A percentile compares a stretch with the other conserved stretches of the same genome.
These are phyloP conservation scores for Nomada fabriciana DNA, from an alignment of 2,888 invertebrate species.

Conservation along the genomic window DNA sequence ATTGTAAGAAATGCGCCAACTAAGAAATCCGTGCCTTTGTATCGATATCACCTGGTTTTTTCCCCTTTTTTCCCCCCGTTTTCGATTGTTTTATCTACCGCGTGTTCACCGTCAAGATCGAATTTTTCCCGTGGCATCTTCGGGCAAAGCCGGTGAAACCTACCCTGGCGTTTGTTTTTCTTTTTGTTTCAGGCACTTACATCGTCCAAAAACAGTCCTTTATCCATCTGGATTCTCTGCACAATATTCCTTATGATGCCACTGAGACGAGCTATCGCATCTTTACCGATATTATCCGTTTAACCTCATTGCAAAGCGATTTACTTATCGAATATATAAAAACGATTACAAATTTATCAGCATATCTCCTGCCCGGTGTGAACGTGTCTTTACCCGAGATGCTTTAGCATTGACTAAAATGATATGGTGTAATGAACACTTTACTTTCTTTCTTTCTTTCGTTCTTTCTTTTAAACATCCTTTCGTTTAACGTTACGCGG, in stretches of 20 bases:
- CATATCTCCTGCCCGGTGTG: conserved; percentile 73
- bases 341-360: conserved; percentile 74
- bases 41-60: not conserved
- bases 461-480: not conserved
- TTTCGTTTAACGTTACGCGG: not conserved
- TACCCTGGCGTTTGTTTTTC: conserved; percentile 77
- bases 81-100: conserved; percentile 18
- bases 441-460: not conserved
- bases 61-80: not conserved
- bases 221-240: conserved; percentile 80
- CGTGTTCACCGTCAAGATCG: conserved; percentile 33
- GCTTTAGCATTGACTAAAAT: conserved; percentile 77
- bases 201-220: conserved; percentile 81
- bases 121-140: conserved; percentile 53
- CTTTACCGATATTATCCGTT: conserved; percentile 76
- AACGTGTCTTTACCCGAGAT: conserved; percentile 79
- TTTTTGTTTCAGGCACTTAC: conserved; percentile 84
- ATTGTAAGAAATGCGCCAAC: not conserved
- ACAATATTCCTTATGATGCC: conserved; percentile 78
- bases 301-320: conserved; percentile 74
- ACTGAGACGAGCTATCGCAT: conserved; percentile 79
- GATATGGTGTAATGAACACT: conserved; percentile 51
- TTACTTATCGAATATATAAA: conserved; percentile 77
- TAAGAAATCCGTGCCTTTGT: conserved; percentile 1
- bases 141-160: conserved; percentile 68